Base-by-base conservation (phyloP, 2,797 vertebrate species). In the Intellagama lesueurii region DNA sequence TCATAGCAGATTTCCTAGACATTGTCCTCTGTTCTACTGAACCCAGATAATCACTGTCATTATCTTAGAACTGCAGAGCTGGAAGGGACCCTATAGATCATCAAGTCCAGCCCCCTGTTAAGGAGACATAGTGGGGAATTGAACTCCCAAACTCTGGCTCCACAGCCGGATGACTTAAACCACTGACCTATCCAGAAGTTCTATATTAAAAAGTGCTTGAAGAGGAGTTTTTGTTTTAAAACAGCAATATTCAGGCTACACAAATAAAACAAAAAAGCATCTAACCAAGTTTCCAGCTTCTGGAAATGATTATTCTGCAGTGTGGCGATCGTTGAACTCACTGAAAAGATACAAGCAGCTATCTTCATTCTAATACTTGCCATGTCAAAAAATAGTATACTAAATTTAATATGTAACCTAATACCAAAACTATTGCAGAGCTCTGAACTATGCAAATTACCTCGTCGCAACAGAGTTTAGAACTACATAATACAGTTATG, bases 391-490 rank as follows among this genome's bases (percentile, higher is more conserved):
- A 40, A 89, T 70, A 70, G 78, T 86, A 88, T 94, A 87, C 93
- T 96, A 95, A 93, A 91, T 92, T 91, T 93, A 94, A 93, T 92
- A 72, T 0, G 83, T 75, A 94, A 95, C 77, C 81, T 92, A 93
- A 93, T 83, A 88, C 94, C 7, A 32, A 83, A 0, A 64, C 30
- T 0, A 1, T 7, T 91, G 87, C 87, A 85, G 5, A 81, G 52
- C 91, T 92, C 87, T 30, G 47, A 90, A 90, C 40, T 7, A 86
- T 32, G 90, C 91, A 93, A 92, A 56, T 86, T 90, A 94, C 87
- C 86, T 91, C 70, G 93, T 7, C 30, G 0, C 69, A 91, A 79
- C 52, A 88, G 26, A 90, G 76, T 5, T 12, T n/a, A 85, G 88
- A 60, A 28, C 90, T 79, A 16, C 0, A 14, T 5, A 69, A 56